phyloP scores from a whole-genome alignment of 2,888 invertebrate genomes.

The Aphidius colemani region DNA sequence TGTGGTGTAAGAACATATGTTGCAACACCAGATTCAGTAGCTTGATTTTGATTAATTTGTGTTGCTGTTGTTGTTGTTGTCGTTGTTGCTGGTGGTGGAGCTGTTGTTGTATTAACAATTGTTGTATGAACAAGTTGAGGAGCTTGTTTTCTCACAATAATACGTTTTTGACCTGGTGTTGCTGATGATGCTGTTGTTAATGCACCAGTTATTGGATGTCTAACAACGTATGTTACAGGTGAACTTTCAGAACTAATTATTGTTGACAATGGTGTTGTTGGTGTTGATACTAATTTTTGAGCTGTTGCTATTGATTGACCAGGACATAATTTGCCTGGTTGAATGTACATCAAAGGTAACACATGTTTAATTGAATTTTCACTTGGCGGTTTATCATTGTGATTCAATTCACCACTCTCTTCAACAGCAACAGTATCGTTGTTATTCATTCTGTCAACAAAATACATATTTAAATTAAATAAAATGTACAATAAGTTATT shows the following conservation, averaged over 20 bases:
- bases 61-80: constrained; percentile 16
- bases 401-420: constrained; percentile 44
- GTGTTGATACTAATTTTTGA: constrained; percentile 47
- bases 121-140: constrained; percentile 37
- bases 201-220: constrained; percentile 44
- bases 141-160: constrained; percentile 52
- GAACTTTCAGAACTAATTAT: constrained; percentile 53
- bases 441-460: too few relatives aligned
- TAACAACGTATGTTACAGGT: constrained; percentile 43
- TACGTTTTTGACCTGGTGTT: constrained; percentile 51
- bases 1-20: constrained; percentile 53
- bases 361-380: constrained; percentile 43
- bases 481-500: too few relatives aligned
- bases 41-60: constrained; percentile 47
- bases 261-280: constrained; percentile 48
- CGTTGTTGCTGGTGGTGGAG: background rate
- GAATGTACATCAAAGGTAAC: constrained; percentile 55
- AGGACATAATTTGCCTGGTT: constrained; percentile 50
- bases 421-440: constrained; percentile 46
- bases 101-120: constrained; percentile 37
- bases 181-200: constrained; percentile 22
- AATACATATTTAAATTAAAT: too few relatives aligned
- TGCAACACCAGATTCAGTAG: constrained; percentile 53
- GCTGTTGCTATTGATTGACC: constrained; percentile 43
- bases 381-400: constrained; percentile 36